phyloP scores from a whole-genome alignment of 2,113 vertebrate species.

The Drymodes brunneopygia region DNA sequence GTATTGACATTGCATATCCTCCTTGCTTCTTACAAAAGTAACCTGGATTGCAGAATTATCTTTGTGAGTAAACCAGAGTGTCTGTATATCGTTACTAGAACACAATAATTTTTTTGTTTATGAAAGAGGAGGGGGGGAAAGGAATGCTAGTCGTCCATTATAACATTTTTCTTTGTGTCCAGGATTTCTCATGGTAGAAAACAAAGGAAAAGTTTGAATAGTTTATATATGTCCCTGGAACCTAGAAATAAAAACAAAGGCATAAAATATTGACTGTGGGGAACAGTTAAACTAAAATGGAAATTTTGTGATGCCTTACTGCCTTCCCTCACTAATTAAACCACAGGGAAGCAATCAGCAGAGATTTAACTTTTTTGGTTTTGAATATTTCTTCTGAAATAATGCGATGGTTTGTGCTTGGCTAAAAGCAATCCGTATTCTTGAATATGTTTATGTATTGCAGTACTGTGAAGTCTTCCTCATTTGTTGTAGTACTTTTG shows the following conservation, averaged over 20 bases:
- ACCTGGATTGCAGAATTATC: not conserved
- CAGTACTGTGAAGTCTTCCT: not conserved
- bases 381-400: conserved; percentile 2
- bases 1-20: not conserved
- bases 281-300: conserved; percentile 37
- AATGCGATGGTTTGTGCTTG: not conserved
- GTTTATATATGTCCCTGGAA: conserved; percentile 1
- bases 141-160: not conserved
- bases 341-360: conserved; percentile 1
- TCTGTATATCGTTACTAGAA: not conserved
- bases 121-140: not conserved
- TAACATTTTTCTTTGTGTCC: not conserved
- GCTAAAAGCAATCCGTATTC: not conserved
- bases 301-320: conserved; percentile 33
- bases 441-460: not conserved
- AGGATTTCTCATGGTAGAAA: not conserved
- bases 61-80: not conserved
- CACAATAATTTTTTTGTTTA: not conserved
- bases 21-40: not conserved
- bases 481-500: not conserved
- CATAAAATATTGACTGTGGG: not conserved
- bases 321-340: conserved; percentile 34
- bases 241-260: not conserved
- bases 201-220: not conserved
- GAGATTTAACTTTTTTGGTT: not conserved